Base-by-base conservation (phyloP, 2,113 vertebrate species). In the Perognathus longimembris region DNA sequence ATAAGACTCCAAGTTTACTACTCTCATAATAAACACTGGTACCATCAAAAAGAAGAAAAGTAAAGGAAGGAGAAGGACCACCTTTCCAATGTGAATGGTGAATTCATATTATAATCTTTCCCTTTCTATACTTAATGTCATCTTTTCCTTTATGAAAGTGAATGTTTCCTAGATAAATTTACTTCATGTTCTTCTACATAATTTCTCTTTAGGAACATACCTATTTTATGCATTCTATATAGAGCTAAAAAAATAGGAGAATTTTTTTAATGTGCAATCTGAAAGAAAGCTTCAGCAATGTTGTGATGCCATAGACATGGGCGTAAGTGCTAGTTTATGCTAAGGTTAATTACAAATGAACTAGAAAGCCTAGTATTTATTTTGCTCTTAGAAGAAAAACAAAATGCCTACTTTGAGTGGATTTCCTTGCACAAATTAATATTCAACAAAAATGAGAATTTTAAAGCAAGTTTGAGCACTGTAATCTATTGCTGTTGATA, bases 401-500 rank as follows among this genome's bases (percentile, higher is more conserved):
- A 66, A 96, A 94, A 77, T 90, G 42, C n/a, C 6, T 83, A 5
- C 34, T 77, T 81, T 63, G 78, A 90, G 40, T 92, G 74, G 73
- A 77, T 93, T 93, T 95, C 42, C 77, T 93, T 90, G 45, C 28
- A 90, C 85, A 92, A 94, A 85, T 57, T 84, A 79, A 94, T 95
- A 95, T 94, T 86, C 36, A 92, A 74, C 67, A 71, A 40, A 82
- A 88, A 77, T 85, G 75, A 32, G 45, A 95, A 50, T 90, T 93
- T 92, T 76, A 79, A 77, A 91, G 7, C 34, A 93, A 89, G 69
- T 95, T 61, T 95, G 78, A 91, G 61, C n/a, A 10, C n/a, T 24
- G 54, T 11, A 94, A 94, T 96, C 95, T 95, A 80, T 93, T 71
- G 89, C 20, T 90, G 74, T 67, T 78, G 92, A 95, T 92, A 92